These are phyloP conservation scores for Stictonetta naevosa DNA, from an alignment of 2,113 vertebrate genomes.

Conservation along the genomic window DNA sequence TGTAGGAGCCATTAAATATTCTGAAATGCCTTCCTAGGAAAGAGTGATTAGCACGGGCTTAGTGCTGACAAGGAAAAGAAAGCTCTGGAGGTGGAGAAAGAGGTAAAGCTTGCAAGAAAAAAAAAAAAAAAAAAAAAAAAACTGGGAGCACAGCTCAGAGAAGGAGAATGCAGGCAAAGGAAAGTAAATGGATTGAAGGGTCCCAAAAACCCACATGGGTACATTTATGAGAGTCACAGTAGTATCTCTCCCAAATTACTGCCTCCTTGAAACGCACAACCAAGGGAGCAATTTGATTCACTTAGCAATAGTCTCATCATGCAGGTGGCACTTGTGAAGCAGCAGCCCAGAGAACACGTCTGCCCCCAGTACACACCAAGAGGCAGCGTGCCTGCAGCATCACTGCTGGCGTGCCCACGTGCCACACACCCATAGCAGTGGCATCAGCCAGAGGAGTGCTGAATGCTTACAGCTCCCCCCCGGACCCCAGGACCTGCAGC, in stretches of 20 bases:
- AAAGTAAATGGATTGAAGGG: not conserved
- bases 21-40: slow-evolving; percentile 22
- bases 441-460: not conserved
- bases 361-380: not conserved
- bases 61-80: slow-evolving; percentile 37
- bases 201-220: not conserved
- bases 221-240: not conserved
- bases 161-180: not conserved
- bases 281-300: not conserved
- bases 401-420: fast-evolving
- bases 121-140: not conserved
- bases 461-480: not conserved
- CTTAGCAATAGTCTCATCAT: not conserved
- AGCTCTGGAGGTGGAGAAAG: slow-evolving; percentile 21
- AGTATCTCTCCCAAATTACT: not conserved
- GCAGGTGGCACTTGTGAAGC: not conserved
- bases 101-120: slow-evolving; percentile 15
- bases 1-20: slow-evolving; percentile 37
- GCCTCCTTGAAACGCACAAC: not conserved
- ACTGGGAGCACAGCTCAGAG: not conserved
- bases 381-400: not conserved
- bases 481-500: not conserved
- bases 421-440: fast-evolving
- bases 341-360: not conserved
- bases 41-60: slow-evolving; percentile 36